Base-by-base conservation (phyloP, 2,888 invertebrate genomes). In the Philhelius pedissequus region DNA sequence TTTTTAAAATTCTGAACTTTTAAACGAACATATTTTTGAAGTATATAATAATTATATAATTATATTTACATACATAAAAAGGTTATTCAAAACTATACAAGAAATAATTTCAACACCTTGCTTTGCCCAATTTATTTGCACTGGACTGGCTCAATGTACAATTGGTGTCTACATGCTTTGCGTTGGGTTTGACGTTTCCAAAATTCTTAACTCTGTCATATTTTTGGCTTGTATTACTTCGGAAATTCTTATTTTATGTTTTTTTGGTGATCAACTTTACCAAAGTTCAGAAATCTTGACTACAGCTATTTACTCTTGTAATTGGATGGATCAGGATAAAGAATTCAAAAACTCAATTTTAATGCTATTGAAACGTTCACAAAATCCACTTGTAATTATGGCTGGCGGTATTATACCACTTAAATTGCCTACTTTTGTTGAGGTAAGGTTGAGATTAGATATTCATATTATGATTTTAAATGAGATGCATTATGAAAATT, bases 391-490 rank as follows among this genome's bases (percentile, higher is more conserved):
- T 32, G 89, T 92, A 7, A 92, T 94, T 75, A 92, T 90, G 79
- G 93, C 93, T 5, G 93, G 93, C 0, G 91, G 91, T 58, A 90
- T 92, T 62, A 92, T 94, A 71, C 92, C 93, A 0, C 89, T 94
- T 4, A 92, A 92, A 1, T 88, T 93, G 75, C 91, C 92, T n/a
- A 93, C 93, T 2, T 93, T 93, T 88, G 89, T 93, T 5, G 78
- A 91, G 89, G 94, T 94, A 78, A 20, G 38, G 25, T 38, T 11
- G 9, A 9, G 20, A 1, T n/a, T 13, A 3, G n/a, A 6, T 1
- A n/a, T 35, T 35, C 35, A 35, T 35, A 9, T 8, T 9, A 32
- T 9, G 13, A 43, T 9, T 20, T 45, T 20, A 4, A 45, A 45
- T 20, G 9, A 43, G 8, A 18, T 18, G 20, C 9, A 45, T 13